Evolutionary conservation across 1,140 invertebrate genomes (phyloP).

Genomic region (Palaemon carinicauda): DNA sequence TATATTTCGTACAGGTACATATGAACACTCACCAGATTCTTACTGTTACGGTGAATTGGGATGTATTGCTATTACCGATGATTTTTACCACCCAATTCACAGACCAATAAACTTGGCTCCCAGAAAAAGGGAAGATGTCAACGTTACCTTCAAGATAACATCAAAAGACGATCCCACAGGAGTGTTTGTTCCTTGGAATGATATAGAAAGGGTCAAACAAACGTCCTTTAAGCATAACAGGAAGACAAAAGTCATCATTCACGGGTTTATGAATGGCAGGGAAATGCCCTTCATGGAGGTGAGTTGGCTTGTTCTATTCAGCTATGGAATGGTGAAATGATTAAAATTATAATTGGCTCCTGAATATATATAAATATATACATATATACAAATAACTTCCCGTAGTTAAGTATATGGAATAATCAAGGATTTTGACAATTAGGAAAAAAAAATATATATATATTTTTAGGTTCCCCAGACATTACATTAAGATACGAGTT

Average conservation of each 20-base stretch:
- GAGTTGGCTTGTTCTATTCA: not conserved
- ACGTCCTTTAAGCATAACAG: slow-evolving; percentile 17
- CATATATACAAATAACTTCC: no score
- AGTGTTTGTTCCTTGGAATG: not conserved
- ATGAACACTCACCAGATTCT: not conserved
- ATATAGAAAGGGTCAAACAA: not conserved
- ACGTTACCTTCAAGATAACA: not conserved
- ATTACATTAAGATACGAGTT: no score
- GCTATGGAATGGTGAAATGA: no score
- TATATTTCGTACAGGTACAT: not conserved
- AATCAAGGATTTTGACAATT: no score
- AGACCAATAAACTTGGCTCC: slow-evolving; percentile 15
- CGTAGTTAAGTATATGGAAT: no score
- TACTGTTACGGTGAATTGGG: slow-evolving; percentile 23
- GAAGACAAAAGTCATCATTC: slow-evolving; percentile 27
- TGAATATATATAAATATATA: no score
- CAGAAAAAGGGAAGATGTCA: not conserved
- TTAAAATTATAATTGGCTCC: no score
- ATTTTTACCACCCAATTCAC: not conserved
- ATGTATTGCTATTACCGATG: not conserved
- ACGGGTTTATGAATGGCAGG: slow-evolving; percentile 28
- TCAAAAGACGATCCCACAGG: slow-evolving; percentile 7
- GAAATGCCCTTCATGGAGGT: slow-evolving; percentile 36
- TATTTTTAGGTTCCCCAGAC: no score
- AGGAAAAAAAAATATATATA: no score